Base-by-base conservation (phyloP, 2,797 vertebrate genomes). In the Corythornis leucogaster region DNA sequence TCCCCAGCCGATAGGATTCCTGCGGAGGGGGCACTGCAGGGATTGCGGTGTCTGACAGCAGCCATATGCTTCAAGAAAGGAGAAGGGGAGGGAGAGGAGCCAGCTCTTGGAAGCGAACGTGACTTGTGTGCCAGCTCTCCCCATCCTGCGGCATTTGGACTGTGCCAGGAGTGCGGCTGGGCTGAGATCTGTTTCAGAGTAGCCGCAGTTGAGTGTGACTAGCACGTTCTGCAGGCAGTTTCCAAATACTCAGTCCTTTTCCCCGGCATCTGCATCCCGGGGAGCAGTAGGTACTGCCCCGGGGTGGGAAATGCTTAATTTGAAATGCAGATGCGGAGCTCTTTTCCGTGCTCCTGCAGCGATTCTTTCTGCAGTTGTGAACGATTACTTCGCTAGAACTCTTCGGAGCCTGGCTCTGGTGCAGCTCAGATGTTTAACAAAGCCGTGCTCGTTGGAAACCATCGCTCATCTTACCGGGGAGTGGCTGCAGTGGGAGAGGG, bases 51-150 rank as follows among this genome's bases (percentile, higher is more conserved):
- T 77, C 3, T 83, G 70, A 31, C 4, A 2, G 63, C 77, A 92
- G 82, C 90, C 10, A 5, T 68, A 30, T 80, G 82, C 79, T 81
- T 78, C 59, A 71, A 40, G 64, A 31, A 81, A 30, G 53, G 58
- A 66, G 50, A 43, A 0, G 2, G 46, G 53, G 79, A 73, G 42
- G 69, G 89, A 87, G 59, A 71, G 67, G 62, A 95, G 83, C 82
- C 30, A 20, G 54, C 62, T 79, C 78, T 69, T 69, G 89, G 82
- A 69, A 91, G 71, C 3, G 6, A 83, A 84, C 2, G 28, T 91
- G 91, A 76, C 77, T 92, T 62, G 89, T 69, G 91, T 76, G 76
- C 85, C 55, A 78, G 79, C 51, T 79, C 51, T 91, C 69, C 87
- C 87, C 57, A 68, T 89, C 77, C 93, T 94, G 93, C 85, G 67